Base-by-base conservation (phyloP, 2,888 invertebrate genomes). In the Lasius platythorax region DNA sequence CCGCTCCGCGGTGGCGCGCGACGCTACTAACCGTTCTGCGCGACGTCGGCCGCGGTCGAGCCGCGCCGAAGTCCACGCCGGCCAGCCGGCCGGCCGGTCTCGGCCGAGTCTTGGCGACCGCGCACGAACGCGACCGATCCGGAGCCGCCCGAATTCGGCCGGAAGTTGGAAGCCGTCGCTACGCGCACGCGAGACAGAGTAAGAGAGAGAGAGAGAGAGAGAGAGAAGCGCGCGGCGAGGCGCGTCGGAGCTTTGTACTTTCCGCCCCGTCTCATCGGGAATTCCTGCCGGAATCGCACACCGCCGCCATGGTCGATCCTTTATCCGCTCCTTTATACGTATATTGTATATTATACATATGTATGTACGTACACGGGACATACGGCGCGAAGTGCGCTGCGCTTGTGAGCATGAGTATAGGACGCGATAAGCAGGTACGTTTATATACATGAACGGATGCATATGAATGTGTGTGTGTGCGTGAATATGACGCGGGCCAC, bases 201-300 rank as follows among this genome's bases (percentile, higher is more conserved):
- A 53, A 18, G 46, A 30, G 68, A 30, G 68, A 68, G 68, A 50
- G 67, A 40, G 68, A 23, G 37, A 30, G 28, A 68, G 12, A 33
- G 28, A 46, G 43, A 15, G 40, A 23, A 23, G 23, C 23, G 3
- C 23, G 50, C 85, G 89, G 84, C 91, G 89, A 90, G 87, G 86
- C 90, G 88, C 88, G 86, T 89, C 91, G 85, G 87, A 88, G 88
- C 92, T 92, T 92, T 91, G 91, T 92, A 92, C 91, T 92, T 91
- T 92, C 91, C 92, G 91, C 90, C 88, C 89, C 89, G 88, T 91
- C 91, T 91, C 91, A 91, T 91, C 89, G 91, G 91, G 90, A 91
- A 91, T 92, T 91, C 91, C 90, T 91, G 82, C 84, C 87, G 86
- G 86, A 91, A 91, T 87, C 84, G 79, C 79, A 23, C n/a, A 8